Conservation (phyloP, 2,797 vertebrate species). For the Pipistrellus nathusii region DNA sequence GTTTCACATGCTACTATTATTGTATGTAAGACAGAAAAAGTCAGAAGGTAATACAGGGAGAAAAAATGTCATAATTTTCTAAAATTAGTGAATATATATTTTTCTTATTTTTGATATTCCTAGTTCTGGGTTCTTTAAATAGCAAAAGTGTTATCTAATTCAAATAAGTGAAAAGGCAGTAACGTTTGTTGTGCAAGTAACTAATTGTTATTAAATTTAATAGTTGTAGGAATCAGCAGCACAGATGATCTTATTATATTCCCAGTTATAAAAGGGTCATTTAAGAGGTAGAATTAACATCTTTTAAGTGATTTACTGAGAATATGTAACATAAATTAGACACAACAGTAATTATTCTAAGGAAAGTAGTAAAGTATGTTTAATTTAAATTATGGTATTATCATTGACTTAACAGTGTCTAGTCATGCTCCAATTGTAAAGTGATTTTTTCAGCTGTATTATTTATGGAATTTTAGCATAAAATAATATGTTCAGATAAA, state of each 20-base stretch:
- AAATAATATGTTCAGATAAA: constrained; percentile 77
- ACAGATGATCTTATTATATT: constrained; percentile 74
- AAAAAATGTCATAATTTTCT: not conserved
- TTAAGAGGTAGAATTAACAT: constrained; percentile 60
- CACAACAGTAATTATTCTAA: constrained; percentile 84
- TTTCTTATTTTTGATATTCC: not conserved
- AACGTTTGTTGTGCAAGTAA: constrained; percentile 66
- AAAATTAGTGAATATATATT: not conserved
- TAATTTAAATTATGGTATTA: constrained; percentile 81
- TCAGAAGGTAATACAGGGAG: not conserved
- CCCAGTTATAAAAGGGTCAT: constrained; percentile 71
- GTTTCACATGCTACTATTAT: not conserved
- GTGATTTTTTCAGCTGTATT: constrained; percentile 81
- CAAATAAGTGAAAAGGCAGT: not conserved
- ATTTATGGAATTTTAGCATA: constrained; percentile 79
- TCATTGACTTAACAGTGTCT: constrained; percentile 81
- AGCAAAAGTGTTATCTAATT: not conserved
- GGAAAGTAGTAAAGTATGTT: constrained; percentile 83
- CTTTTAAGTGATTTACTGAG: constrained; percentile 83
- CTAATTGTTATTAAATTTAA: constrained; percentile 59
- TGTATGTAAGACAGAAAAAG: not conserved
- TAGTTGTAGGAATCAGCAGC: constrained; percentile 65
- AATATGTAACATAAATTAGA: constrained; percentile 80
- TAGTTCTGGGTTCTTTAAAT: not conserved
- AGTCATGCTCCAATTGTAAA: constrained; percentile 76